A percentile compares a stretch with the other conserved stretches of the same genome.
Evolutionary conservation across 2,888 invertebrate genomes (phyloP).

Genomic region (Uloborus plumipes): DNA sequence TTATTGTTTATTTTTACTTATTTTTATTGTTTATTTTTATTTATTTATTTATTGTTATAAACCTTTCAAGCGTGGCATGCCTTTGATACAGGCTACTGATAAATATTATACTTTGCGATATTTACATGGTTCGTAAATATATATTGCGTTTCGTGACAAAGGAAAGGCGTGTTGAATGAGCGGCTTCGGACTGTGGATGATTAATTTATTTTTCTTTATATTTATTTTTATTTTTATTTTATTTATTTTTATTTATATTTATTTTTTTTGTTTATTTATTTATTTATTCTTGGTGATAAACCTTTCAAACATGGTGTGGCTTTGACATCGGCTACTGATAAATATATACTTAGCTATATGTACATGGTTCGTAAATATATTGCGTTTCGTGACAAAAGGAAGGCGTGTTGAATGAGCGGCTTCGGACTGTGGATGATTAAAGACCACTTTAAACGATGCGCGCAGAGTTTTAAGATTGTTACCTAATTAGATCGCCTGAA

Average conservation of each 20-base stretch:
- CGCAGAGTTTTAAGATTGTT: no score
- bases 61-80: conserved; percentile 19
- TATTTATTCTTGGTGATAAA: no score
- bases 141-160: no score
- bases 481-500: no score
- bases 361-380: conserved; percentile 16
- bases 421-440: conserved; percentile 11
- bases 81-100: conserved; percentile 32
- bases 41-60: no score
- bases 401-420: background rate
- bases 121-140: conserved; percentile 15
- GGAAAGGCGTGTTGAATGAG: background rate
- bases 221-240: no score
- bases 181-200: conserved; percentile 6
- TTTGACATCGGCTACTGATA: conserved; percentile 30
- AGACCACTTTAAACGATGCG: conserved; percentile 4
- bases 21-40: no score
- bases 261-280: no score
- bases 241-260: no score
- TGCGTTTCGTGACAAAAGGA: background rate
- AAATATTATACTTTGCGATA: conserved; percentile 8
- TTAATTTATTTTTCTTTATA: no score
- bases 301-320: conserved; percentile 22
- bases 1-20: no score
- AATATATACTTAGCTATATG: conserved; percentile 5